Percentiles rank a stretch among this genome's conserved stretches.
Conservation (phyloP, 2,888 invertebrate species). For the Drosophila atroscutellata region DNA sequence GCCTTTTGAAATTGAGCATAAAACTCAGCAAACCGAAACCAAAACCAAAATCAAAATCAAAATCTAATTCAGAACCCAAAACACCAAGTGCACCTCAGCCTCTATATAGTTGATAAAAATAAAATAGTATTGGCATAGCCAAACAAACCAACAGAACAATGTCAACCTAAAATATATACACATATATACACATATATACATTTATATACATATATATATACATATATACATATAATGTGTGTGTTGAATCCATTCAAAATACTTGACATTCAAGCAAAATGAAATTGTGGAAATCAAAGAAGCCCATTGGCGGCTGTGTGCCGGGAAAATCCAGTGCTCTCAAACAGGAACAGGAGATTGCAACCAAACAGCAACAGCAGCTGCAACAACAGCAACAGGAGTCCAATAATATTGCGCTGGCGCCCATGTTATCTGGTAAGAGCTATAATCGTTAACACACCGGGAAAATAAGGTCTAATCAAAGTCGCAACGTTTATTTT, state of each 20-base stretch:
- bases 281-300: constrained; percentile 85
- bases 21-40: constrained; percentile 14
- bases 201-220: constrained; percentile 4
- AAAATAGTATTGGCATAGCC: constrained; percentile 8
- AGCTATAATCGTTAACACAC: background rate
- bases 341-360: constrained; percentile 81
- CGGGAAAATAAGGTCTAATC: too few relatives aligned
- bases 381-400: constrained; percentile 59
- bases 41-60: constrained; percentile 8
- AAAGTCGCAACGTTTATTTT: background rate
- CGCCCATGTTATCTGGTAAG: constrained; percentile 84
- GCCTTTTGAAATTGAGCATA: constrained; percentile 17
- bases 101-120: constrained; percentile 13
- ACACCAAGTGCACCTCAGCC: constrained; percentile 9
- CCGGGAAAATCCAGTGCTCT: constrained; percentile 82
- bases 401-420: constrained; percentile 79
- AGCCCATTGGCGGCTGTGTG: constrained; percentile 84
- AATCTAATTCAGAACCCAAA: constrained; percentile 13
- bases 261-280: constrained; percentile 56
- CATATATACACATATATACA: background rate
- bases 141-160: constrained; percentile 21
- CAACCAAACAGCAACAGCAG: constrained; percentile 57
- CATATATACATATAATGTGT: constrained; percentile 4
- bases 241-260: background rate
- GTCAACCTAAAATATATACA: constrained; percentile 5